These are phyloP conservation scores for Hybognathus amarus DNA, from an alignment of 2,797 vertebrate species.

Conservation along the genomic window DNA sequence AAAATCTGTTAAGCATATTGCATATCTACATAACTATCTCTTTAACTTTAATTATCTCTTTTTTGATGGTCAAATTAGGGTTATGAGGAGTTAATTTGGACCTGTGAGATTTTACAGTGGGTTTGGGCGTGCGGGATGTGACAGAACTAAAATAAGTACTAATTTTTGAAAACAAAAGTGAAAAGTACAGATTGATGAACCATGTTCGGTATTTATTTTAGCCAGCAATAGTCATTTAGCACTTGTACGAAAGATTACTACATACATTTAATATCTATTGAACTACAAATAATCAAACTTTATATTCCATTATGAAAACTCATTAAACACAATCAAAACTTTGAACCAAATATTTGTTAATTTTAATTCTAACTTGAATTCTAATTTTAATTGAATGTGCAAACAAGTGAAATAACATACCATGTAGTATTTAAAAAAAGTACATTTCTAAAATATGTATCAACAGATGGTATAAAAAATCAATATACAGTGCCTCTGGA, in stretches of 20 bases:
- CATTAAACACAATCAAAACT: neutral
- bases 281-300: neutral
- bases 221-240: neutral
- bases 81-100: neutral
- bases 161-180: neutral
- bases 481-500: neutral
- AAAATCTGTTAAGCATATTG: neutral
- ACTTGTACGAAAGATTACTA: neutral
- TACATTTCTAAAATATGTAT: neutral
- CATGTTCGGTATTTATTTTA: neutral
- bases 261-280: neutral
- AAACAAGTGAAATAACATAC: neutral
- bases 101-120: neutral
- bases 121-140: neutral
- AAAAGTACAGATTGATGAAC: neutral
- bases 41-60: too few relatives aligned
- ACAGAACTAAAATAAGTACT: neutral
- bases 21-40: neutral
- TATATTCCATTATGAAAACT: neutral
- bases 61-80: neutral
- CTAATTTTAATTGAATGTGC: too few relatives aligned
- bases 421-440: neutral
- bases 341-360: neutral
- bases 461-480: neutral
- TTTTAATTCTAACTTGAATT: neutral